Evolutionary conservation across 2,113 vertebrate species (phyloP).

Genomic region (Sapayoa aenigma): DNA sequence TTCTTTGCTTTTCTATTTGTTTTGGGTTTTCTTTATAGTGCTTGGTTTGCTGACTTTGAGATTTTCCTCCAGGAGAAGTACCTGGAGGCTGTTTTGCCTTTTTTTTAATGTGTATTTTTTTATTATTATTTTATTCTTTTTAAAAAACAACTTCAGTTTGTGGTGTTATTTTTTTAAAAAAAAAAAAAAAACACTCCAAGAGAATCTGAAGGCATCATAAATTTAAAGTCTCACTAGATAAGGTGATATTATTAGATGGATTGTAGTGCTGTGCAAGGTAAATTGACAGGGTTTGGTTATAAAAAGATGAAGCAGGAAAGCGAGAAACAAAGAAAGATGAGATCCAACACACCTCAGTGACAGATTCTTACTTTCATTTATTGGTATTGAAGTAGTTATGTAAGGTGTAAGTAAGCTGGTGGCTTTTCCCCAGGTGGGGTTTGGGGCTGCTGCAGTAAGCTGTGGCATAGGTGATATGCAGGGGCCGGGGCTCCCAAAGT

Average conservation of each 20-base stretch:
- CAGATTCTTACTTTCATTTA: background rate
- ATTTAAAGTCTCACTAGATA: background rate
- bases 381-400: background rate
- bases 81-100: background rate
- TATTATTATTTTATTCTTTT: background rate
- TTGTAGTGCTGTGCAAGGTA: background rate
- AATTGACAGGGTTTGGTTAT: background rate
- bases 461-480: rapidly evolving
- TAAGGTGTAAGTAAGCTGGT: background rate
- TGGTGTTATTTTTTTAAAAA: background rate
- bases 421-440: background rate
- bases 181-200: background rate
- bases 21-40: background rate
- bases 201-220: background rate
- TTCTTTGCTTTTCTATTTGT: background rate
- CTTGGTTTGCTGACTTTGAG: background rate
- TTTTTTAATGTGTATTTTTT: background rate
- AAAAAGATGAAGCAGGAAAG: background rate
- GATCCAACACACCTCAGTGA: background rate
- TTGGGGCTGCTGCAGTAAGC: background rate
- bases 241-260: background rate
- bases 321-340: background rate
- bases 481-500: background rate
- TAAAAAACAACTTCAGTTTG: background rate
- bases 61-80: background rate